Evolutionary conservation across 2,888 invertebrate genomes (phyloP), one percentile per base, ranked within the genome.

Genomic region (Leptopilina syphax): DNA sequence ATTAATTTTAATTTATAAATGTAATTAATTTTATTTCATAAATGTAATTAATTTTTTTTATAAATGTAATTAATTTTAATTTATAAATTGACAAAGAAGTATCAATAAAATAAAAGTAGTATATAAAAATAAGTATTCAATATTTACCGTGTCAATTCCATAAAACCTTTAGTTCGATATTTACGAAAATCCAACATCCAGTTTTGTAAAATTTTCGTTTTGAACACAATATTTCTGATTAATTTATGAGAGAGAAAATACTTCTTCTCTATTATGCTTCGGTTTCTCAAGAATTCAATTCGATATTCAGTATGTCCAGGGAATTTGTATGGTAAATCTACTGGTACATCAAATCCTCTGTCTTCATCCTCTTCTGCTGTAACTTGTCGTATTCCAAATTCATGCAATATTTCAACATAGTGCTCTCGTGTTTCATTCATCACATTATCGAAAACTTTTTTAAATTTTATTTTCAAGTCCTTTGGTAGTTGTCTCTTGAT

Each of bases 211-310:
- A 89, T 91, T 70, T 93, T 92, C 0, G 95, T 93, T 65, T 93
- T 93, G 81, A 93, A 92, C 9, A 94, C 88, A n/a, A 95, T 92
- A 82, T 93, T 93, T 80, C 94, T 93, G 81, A 96, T 93, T 70
- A 96, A 94, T 10, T 94, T 94, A 87, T 95, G 94, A 13, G 95
- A 92, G 8, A 95, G 92, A 77, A 95, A 93, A 60, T 95, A 94
- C 65, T 93, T 94, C 57, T 92, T 93, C 85, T 93, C 91, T 0
- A 96, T 87, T 84, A 93, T 93, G 65, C 93, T 93, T 65, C 94
- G 93, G 87, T 93, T 94, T 82, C 91, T 92, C 10, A 95, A 79
- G 92, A 94, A 96, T 82, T 92, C 93, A 0, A 92, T 87, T 86
- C 95, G 95, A 84, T 94, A 93, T n/a, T 92, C 88, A 0, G 96